phyloP scores from a whole-genome alignment of 2,113 vertebrate genomes.

The Puffinus mauretanicus region DNA sequence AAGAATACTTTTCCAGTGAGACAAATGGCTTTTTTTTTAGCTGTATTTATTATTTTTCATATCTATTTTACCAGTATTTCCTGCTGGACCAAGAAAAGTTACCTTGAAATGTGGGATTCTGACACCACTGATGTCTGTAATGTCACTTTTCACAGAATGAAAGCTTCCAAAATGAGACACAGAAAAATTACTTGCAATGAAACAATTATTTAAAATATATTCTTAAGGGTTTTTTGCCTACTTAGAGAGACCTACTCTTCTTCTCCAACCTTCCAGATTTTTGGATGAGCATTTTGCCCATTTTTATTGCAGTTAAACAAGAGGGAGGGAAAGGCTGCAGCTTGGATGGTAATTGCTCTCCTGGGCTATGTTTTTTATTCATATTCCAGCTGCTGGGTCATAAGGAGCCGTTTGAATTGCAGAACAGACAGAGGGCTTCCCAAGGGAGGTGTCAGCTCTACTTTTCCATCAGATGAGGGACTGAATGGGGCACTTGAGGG shows the following conservation, averaged over 20 bases:
- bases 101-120: neutral
- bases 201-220: neutral
- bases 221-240: neutral
- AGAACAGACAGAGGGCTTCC: neutral
- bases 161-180: neutral
- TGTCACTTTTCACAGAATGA: neutral
- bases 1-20: neutral
- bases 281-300: neutral
- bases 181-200: neutral
- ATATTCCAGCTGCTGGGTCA: neutral
- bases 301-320: neutral
- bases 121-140: neutral
- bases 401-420: neutral
- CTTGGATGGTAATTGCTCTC: neutral
- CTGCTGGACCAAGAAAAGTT: neutral
- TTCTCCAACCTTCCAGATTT: neutral
- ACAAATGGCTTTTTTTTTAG: neutral
- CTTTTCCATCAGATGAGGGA: neutral
- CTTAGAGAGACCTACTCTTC: neutral
- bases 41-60: neutral
- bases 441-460: neutral
- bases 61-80: neutral
- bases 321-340: neutral
- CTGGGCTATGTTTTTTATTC: neutral
- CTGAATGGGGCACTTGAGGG: slow-evolving; percentile 36